Conservation (phyloP, 2,113 vertebrate species). For the Ailuropoda melanoleuca region DNA sequence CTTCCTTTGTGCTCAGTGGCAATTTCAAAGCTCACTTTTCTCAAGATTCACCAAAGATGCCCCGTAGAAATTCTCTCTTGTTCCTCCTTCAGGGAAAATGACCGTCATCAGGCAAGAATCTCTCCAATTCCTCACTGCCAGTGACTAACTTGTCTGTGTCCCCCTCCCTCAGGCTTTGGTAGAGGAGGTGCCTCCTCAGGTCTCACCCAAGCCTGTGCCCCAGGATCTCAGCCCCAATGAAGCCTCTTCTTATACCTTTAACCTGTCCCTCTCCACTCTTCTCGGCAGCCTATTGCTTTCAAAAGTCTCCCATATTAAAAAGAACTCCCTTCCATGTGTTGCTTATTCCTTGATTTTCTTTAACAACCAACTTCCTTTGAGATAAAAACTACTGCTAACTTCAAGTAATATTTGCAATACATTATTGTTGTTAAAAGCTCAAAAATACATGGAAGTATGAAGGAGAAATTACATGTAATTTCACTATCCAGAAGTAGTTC, state of each 20-base stretch:
- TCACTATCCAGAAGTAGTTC: neutral
- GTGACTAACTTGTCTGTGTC: neutral
- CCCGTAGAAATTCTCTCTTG: neutral
- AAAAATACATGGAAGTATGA: neutral
- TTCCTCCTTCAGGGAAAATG: neutral
- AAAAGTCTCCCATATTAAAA: neutral
- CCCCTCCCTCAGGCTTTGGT: neutral
- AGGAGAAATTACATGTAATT: neutral
- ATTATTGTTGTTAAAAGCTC: neutral
- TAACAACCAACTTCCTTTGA: neutral
- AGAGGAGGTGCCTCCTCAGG: neutral
- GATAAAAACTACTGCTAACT: neutral
- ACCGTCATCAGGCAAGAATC: neutral
- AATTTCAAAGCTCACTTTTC: neutral
- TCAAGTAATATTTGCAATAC: constrained; percentile 1
- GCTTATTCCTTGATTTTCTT: neutral
- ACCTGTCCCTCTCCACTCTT: neutral
- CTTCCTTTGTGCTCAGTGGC: neutral
- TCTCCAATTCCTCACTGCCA: neutral
- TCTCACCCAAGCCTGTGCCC: neutral
- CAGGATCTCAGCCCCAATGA: neutral
- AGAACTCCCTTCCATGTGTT: neutral
- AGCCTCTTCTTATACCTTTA: neutral
- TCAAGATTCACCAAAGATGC: neutral
- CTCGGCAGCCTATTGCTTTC: neutral